A percentile compares a stretch with the other conserved stretches of the same genome.
phyloP scores from a whole-genome alignment of 2,113 vertebrate genomes.

The Etheostoma spectabile region DNA sequence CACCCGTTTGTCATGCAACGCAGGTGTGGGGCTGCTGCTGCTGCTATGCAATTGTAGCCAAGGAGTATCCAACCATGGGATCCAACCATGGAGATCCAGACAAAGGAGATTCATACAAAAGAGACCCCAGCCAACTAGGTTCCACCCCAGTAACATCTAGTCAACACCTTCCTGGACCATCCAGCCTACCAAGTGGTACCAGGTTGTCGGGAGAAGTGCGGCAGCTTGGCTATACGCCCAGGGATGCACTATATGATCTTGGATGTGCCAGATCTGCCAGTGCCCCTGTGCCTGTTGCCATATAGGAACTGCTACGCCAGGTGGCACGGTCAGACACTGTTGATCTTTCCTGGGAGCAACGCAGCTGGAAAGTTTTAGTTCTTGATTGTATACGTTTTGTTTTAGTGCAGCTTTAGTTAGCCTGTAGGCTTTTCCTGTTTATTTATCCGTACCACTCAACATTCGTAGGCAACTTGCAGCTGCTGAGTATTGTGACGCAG shows the following conservation, averaged over 20 bases:
- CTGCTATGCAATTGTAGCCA: not conserved
- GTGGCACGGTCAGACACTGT: constrained; percentile 7
- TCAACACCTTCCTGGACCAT: constrained; percentile 29
- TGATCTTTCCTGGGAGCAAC: not conserved
- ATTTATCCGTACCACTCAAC: not conserved
- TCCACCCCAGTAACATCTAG: not conserved
- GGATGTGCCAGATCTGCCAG: constrained; percentile 25
- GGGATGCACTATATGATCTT: constrained; percentile 24
- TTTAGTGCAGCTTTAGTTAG: not conserved
- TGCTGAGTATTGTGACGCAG: not conserved
- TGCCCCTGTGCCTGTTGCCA: constrained; percentile 22
- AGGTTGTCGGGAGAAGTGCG: not conserved
- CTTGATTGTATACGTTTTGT: not conserved
- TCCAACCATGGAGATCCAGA: accelerated
- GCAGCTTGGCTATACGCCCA: not conserved
- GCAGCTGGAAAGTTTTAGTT: not conserved
- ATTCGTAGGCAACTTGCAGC: not conserved
- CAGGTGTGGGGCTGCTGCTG: not conserved
- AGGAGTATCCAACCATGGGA: no score
- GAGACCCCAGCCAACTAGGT: not conserved
- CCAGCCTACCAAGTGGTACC: constrained; percentile 19
- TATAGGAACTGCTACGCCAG: constrained; percentile 24
- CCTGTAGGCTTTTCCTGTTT: not conserved
- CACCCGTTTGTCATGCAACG: not conserved
- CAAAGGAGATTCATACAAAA: not conserved